Evolutionary conservation across 2,797 vertebrate genomes (phyloP), one percentile per base, ranked within the genome.

Genomic region (Manis javanica): DNA sequence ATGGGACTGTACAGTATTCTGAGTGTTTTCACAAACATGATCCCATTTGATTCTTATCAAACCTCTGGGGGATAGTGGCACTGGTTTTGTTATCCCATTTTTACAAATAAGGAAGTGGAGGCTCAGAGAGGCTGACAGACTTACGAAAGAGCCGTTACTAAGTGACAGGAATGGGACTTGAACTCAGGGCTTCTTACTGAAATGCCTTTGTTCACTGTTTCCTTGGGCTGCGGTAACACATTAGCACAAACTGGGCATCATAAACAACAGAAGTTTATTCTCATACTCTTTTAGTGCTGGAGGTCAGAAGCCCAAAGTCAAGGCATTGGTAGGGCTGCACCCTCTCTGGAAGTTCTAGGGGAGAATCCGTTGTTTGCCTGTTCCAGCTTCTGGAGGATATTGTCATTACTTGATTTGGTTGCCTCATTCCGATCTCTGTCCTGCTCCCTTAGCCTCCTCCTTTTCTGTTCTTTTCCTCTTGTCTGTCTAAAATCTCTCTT

Each of bases 11-110:
- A 81, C 8, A 82, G 39, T 34, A 23, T 72, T 86, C 55, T 92
- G 49, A 86, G 19, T 51, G 34, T 90, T 86, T 94, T 83, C n/a
- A 57, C 26, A 49, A 68, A 53, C 15, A 18, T n/a, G 18, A 53
- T 87, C 46, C 94, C 37, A 42, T 77, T 53, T 93, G 49, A 88
- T 84, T 86, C 61, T 90, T 86, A 19, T 57, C 42, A 69, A 53
- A 87, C 68, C n/a, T 78, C 55, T 42, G 39, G 66, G 57, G 68
- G n/a, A 81, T 31, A 77, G 51, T n/a, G 42, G 66, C 55, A 11
- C 9, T 68, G 11, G 21, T 82, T 37, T 78, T 21, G 46, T 78
- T 81, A 46, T 68, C 11, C 31, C 37, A 37, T 37, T 84, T 72
- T 93, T 71, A 77, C 23, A 64, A 26, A 68, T 64, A n/a, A 92